Percentiles rank a stretch among this genome's conserved stretches.
phyloP scores from a whole-genome alignment of 2,797 vertebrate species.

The Darevskia mixta region DNA sequence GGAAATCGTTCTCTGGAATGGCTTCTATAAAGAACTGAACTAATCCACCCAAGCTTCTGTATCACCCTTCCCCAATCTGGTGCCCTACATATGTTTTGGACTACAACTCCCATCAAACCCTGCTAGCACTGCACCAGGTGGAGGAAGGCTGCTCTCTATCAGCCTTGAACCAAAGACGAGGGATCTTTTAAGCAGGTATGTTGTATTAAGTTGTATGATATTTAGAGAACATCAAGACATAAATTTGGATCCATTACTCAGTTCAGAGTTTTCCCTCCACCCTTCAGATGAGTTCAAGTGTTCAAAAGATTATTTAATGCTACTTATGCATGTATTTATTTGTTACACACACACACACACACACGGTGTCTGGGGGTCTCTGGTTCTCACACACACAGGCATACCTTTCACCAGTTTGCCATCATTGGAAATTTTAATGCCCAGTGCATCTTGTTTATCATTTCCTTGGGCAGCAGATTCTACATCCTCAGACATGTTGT shows the following conservation, averaged over 20 bases:
- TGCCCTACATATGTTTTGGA: too few relatives aligned
- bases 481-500: slow-evolving; percentile 60
- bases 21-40: background rate
- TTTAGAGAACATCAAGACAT: background rate
- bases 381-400: background rate
- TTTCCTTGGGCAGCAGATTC: slow-evolving; percentile 63
- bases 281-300: fast-evolving
- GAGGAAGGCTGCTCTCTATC: background rate
- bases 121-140: too few relatives aligned
- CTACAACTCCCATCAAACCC: background rate
- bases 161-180: background rate
- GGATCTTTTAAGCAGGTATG: too few relatives aligned
- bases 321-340: background rate
- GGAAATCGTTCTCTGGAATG: background rate
- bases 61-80: too few relatives aligned
- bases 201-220: background rate
- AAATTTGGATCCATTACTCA: background rate
- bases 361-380: too few relatives aligned
- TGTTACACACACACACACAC: background rate
- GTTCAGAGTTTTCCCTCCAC: slow-evolving; percentile 2
- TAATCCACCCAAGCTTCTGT: background rate
- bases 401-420: slow-evolving; percentile 93
- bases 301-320: background rate
- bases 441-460: slow-evolving; percentile 69
- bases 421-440: slow-evolving; percentile 72